A percentile compares a stretch with the other conserved stretches of the same genome.
phyloP scores from a whole-genome alignment of 2,888 invertebrate genomes.

The Cosmopolites sordidus region DNA sequence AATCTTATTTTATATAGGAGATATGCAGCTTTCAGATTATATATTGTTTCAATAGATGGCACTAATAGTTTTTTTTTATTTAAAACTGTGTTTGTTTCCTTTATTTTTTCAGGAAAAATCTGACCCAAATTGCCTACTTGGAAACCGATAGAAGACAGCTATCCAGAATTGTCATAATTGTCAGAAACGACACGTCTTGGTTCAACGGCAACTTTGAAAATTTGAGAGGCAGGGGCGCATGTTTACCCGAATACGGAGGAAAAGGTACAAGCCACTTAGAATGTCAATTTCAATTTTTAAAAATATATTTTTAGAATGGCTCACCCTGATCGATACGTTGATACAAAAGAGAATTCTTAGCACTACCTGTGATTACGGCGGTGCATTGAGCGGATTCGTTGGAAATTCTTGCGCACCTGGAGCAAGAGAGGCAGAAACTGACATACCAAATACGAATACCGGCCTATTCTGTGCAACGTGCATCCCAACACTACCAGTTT shows the following conservation, averaged over 20 bases:
- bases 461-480: slow-evolving; percentile 42
- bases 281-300: not conserved
- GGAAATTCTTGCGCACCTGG: slow-evolving; percentile 60
- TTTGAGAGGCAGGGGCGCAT: slow-evolving; percentile 55
- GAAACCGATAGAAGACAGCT: slow-evolving; percentile 52
- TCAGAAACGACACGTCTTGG: slow-evolving; percentile 45
- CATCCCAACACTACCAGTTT: slow-evolving; percentile 23
- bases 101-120: slow-evolving; percentile 50
- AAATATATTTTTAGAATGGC: slow-evolving; percentile 51
- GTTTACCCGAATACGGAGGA: slow-evolving; percentile 65
- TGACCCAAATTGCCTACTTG: slow-evolving; percentile 56
- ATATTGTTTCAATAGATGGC: too few relatives aligned
- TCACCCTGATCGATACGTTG: slow-evolving; percentile 57
- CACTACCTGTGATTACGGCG: slow-evolving; percentile 50
- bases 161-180: slow-evolving; percentile 55
- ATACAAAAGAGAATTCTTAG: slow-evolving; percentile 51
- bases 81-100: too few relatives aligned
- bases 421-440: slow-evolving; percentile 50
- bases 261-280: slow-evolving; percentile 50
- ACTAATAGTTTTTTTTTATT: too few relatives aligned
- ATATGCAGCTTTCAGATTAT: too few relatives aligned
- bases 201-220: slow-evolving; percentile 53
- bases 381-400: slow-evolving; percentile 55
- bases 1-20: too few relatives aligned
- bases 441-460: slow-evolving; percentile 36